Base-by-base conservation (phyloP, 2,888 invertebrate species). In the Leucophora obtusa region DNA sequence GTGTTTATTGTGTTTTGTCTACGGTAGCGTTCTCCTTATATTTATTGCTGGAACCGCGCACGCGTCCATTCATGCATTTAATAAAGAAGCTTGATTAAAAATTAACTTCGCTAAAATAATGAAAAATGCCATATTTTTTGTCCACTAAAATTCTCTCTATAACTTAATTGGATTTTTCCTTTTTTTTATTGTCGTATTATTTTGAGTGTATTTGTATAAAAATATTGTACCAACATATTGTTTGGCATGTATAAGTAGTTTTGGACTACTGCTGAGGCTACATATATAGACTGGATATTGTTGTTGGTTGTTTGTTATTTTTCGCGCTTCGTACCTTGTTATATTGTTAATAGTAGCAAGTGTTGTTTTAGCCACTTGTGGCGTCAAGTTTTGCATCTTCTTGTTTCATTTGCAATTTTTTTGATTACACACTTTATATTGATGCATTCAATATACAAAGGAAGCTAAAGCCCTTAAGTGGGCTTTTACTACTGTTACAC, bases 351-450 rank as follows among this genome's bases (percentile, higher is more conserved):
- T 79, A 79, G 83, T 77, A 73, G 86, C 86, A 88, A 88, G 88
- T 88, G 88, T 88, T 88, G 89, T 85, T 87, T 88, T 86, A 86
- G 86, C 86, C 88, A 88, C 88, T 88, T 87, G 86, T 85, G 88
- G 88, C 89, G 88, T 87, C 86, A 88, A 88, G 86, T 87, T 87
- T 88, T 85, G 87, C 88, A 87, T 86, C 83, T 82, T 75, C 63
- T 77, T 28, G 28, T 28, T 70, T 72, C 59, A 68, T 17, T 62
- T 38, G 8, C 18, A 51, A 11, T 35, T 35, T 60, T 35, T 69
- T 56, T 85, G 83, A 84, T 84, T 84, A 84, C 82, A 83, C 54
- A 77, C 77, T 79, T 82, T 83, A 62, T 65, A 54, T 58, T 76
- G 63, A 58, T 65, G 65, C 43, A 70, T 70, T 51, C 56, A 63